Base-by-base conservation (phyloP, 2,888 invertebrate genomes). In the Melinaea marsaeus region DNA sequence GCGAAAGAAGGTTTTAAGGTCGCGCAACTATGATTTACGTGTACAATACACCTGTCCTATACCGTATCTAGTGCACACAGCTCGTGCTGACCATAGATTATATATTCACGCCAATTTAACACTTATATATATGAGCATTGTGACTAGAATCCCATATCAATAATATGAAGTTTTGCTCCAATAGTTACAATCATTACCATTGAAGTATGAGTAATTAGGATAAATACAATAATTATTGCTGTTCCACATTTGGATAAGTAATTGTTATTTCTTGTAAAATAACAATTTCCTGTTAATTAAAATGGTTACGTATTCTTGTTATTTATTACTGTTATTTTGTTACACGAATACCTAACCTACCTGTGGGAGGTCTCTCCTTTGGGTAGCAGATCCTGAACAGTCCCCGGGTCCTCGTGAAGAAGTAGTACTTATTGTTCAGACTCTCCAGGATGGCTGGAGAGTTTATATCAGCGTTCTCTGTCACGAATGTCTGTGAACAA, bases 331-430 rank as follows among this genome's bases (percentile, higher is more conserved):
- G 48, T 51, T 22, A 9, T 48, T 46, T 60, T 13, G 1, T n/a
- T 37, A 37, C 4, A 37, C 2, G 37, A 22, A 22, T 22, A 22
- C 22, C 22, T 22, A 55, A 55, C 56, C 60, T 90, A 96, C 96
- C 95, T 82, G 93, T 92, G 57, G 95, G 95, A 67, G 98, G 97
- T 68, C 96, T 92, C 77, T 97, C 96, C 85, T 97, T 97, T 48
- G 98, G 97, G 88, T 97, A 98, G 84, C 98, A 98, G 85, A 96
- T 95, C 85, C 98, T 93, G 92, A 98, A 98, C 62, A 98, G 93
- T 71, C 98, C 98, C 83, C 97, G 95, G 83, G 97, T 98, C 85
- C 98, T 94, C 68, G 97, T 96, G 88, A 94, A 98, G 90, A 95
- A 98, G 82, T 94, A 96, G 81, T 96, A 97, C 88, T 98, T 97